These are phyloP conservation scores for Diadema setosum DNA, from an alignment of 35 echinoderm and acorn worm species.

Conservation along the genomic window DNA sequence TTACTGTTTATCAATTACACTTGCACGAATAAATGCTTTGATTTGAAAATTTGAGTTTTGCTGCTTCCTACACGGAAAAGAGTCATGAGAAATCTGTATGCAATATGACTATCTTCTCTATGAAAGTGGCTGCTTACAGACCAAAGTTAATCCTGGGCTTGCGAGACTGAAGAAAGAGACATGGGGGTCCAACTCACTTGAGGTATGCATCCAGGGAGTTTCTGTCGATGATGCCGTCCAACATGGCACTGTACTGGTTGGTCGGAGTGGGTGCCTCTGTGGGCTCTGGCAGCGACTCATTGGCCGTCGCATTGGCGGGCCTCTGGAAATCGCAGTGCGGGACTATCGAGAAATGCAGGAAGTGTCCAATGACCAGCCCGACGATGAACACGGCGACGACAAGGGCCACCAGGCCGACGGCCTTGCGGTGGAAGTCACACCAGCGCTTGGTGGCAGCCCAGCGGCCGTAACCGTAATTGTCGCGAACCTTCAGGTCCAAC, in stretches of 20 bases:
- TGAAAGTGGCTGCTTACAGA: too few species aligned
- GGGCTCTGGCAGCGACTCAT: background rate
- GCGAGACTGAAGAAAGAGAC: too few species aligned
- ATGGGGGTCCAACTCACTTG: background rate
- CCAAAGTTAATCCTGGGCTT: too few species aligned
- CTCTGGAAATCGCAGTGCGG: background rate
- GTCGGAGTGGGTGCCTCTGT: background rate
- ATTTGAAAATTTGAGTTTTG: too few species aligned
- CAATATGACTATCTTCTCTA: too few species aligned
- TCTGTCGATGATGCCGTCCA: background rate
- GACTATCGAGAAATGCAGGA: background rate
- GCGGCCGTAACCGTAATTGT: background rate
- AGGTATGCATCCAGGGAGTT: background rate
- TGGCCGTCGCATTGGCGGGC: background rate
- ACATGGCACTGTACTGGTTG: background rate
- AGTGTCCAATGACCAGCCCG: constrained; percentile 47
- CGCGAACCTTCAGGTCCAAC: constrained; percentile 40
- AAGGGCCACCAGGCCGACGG: constrained; percentile 10
- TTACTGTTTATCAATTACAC: too few species aligned
- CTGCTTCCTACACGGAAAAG: too few species aligned
- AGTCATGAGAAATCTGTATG: too few species aligned
- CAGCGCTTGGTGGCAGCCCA: background rate
- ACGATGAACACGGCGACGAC: constrained; percentile 24
- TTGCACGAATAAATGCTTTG: too few species aligned
- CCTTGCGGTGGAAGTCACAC: background rate